These are phyloP conservation scores for Liasis olivaceus DNA, from an alignment of 2,797 vertebrate species.

Conservation along the genomic window DNA sequence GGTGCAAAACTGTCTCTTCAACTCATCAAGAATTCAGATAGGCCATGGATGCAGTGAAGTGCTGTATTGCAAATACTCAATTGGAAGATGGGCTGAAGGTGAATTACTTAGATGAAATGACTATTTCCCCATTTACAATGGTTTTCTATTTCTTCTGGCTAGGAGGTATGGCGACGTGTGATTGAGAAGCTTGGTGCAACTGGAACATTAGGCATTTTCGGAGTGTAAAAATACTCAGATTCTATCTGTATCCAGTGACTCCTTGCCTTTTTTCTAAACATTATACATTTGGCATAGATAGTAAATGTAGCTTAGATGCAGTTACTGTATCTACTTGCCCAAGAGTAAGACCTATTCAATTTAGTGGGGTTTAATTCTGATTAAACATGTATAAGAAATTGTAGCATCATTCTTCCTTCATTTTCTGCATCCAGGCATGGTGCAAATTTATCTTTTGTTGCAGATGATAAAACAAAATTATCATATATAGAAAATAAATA, in stretches of 20 bases:
- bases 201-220: neutral
- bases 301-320: neutral
- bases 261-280: neutral
- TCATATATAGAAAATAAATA: neutral
- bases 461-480: neutral
- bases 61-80: neutral
- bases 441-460: neutral
- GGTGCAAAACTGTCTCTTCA: neutral
- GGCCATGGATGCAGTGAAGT: neutral
- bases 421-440: neutral
- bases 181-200: neutral
- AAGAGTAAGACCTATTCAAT: neutral
- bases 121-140: neutral
- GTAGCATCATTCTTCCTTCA: neutral
- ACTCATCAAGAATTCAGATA: neutral
- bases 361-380: neutral
- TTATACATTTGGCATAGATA: neutral
- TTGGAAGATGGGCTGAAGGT: neutral
- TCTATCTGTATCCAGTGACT: neutral
- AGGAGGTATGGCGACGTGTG: neutral
- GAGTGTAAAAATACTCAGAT: neutral
- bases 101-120: neutral
- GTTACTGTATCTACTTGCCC: neutral
- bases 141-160: neutral
- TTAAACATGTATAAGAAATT: neutral